phyloP scores from a whole-genome alignment of 1,140 invertebrate genomes.

The Scaptodrosophila lebanonensis region DNA sequence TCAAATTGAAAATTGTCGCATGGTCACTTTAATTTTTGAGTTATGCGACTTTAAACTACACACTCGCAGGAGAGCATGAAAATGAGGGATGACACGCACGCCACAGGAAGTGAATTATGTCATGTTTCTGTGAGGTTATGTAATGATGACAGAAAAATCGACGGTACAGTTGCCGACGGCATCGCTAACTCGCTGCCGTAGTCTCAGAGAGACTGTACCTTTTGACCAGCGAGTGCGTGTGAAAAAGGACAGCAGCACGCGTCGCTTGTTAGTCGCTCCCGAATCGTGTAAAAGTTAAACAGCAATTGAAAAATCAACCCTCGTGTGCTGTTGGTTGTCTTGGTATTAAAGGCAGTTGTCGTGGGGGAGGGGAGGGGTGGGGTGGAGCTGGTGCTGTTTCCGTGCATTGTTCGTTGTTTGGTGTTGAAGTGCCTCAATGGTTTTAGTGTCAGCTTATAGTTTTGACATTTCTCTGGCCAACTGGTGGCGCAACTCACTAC shows the following conservation, averaged over 20 bases:
- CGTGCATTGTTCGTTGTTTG: conserved; percentile 31
- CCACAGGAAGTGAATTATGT: conserved; percentile 67
- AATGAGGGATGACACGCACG: conserved; percentile 25
- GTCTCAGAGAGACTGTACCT: conserved; percentile 56
- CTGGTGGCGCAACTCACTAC: background rate
- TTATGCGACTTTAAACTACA: conserved; percentile 68
- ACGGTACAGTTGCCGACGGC: conserved; percentile 39
- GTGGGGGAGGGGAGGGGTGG: background rate
- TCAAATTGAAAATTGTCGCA: conserved; percentile 69
- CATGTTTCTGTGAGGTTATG: conserved; percentile 60
- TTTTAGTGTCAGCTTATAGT: conserved; percentile 73
- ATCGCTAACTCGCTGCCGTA: background rate
- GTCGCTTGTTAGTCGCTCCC: conserved; percentile 56
- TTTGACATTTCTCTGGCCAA: conserved; percentile 55
- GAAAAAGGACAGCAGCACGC: conserved; percentile 60
- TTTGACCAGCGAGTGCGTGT: conserved; percentile 51
- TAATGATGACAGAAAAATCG: conserved; percentile 42
- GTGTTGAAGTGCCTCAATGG: conserved; percentile 63
- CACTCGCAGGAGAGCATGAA: conserved; percentile 3
- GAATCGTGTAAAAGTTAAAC: conserved; percentile 49
- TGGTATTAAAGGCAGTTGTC: background rate
- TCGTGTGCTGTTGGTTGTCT: conserved; percentile 17
- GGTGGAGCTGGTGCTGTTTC: conserved; percentile 4
- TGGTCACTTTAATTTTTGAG: conserved; percentile 74
- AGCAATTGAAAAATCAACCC: conserved; percentile 48